phyloP scores from a whole-genome alignment of 2,113 vertebrate genomes.

The Piprites chloris region DNA sequence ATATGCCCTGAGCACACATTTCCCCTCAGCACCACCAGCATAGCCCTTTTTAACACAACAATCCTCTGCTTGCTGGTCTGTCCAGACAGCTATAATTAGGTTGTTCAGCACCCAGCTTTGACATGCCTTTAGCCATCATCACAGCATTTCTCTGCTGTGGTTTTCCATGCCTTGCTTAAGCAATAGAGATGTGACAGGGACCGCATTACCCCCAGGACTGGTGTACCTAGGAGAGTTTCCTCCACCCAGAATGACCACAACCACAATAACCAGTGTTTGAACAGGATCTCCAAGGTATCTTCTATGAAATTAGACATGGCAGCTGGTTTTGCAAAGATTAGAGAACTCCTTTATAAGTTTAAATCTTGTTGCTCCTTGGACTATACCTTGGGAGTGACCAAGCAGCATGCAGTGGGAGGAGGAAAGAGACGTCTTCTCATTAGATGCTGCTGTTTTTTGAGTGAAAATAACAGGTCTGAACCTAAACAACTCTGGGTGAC shows the following conservation, averaged over 20 bases:
- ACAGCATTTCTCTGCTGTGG: not conserved
- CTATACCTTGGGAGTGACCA: not conserved
- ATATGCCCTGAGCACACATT: not conserved
- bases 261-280: not conserved
- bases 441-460: not conserved
- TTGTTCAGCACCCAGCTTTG: not conserved
- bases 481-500: not conserved
- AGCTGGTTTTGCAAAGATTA: not conserved
- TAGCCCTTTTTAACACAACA: not conserved
- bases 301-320: not conserved
- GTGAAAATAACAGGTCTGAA: not conserved
- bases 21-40: not conserved
- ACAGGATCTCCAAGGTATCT: not conserved
- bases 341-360: not conserved
- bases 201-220: not conserved
- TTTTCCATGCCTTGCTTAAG: not conserved
- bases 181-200: not conserved
- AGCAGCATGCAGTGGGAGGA: not conserved
- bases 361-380: not conserved
- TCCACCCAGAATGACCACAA: not conserved
- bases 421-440: not conserved
- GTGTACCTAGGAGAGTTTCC: not conserved
- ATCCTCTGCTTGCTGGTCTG: not conserved
- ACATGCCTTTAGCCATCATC: not conserved
- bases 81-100: not conserved